Evolutionary conservation across 2,113 vertebrate genomes (phyloP).

Genomic region (Corythornis cristatus): DNA sequence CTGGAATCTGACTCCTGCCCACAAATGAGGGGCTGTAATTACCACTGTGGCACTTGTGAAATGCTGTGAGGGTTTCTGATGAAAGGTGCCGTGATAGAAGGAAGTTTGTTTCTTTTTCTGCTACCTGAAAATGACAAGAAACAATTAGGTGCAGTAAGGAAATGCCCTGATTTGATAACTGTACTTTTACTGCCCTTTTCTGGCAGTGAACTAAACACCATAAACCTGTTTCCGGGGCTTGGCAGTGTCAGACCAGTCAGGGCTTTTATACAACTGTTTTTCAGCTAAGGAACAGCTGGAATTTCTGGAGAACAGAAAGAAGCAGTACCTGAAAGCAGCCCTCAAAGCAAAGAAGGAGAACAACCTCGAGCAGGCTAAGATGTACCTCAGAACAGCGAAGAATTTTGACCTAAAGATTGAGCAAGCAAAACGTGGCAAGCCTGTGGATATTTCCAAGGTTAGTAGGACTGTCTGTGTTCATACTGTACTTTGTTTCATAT

Average conservation of each 20-base stretch:
- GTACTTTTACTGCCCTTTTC: background rate
- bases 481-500: background rate
- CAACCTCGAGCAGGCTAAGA: constrained; percentile 90
- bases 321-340: constrained; percentile 91
- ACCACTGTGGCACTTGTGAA: background rate
- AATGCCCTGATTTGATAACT: background rate
- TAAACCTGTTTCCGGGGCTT: background rate
- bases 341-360: constrained; percentile 91
- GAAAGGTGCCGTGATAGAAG: background rate
- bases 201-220: background rate
- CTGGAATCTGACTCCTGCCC: background rate
- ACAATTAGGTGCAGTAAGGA: background rate
- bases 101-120: background rate
- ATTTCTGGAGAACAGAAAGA: constrained; percentile 87
- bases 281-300: constrained; percentile 86
- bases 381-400: constrained; percentile 85
- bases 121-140: background rate
- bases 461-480: background rate
- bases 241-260: background rate
- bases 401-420: constrained; percentile 84
- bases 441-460: constrained; percentile 85
- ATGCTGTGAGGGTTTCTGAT: background rate
- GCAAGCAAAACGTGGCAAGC: constrained; percentile 78
- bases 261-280: background rate
- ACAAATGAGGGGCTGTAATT: background rate